A percentile compares a stretch with the other conserved stretches of the same genome.
phyloP scores from a whole-genome alignment of 2,113 vertebrate species.

The Desmodus rotundus region DNA sequence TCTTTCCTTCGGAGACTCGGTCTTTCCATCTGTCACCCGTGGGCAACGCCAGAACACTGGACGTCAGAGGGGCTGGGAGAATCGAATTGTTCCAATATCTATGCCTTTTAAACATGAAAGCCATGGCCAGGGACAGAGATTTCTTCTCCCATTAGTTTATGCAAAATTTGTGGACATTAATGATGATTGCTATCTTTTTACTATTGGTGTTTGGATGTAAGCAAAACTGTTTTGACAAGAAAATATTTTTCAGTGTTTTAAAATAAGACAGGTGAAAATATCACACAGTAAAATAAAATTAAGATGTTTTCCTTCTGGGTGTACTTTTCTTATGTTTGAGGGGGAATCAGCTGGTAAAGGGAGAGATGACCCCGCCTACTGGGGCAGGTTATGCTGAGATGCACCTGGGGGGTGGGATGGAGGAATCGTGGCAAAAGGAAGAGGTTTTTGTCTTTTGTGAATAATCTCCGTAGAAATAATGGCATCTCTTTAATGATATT shows the following conservation, averaged over 20 bases:
- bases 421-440: no score
- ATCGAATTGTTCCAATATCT: accelerated
- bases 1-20: not conserved
- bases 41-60: not conserved
- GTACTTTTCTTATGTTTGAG: not conserved
- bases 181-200: not conserved
- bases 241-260: not conserved
- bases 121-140: not conserved
- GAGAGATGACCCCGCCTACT: not conserved
- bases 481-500: not conserved
- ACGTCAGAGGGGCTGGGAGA: not conserved
- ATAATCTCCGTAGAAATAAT: not conserved
- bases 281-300: not conserved
- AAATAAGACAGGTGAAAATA: not conserved
- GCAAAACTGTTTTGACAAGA: not conserved
- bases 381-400: not conserved
- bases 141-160: not conserved
- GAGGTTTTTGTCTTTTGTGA: not conserved
- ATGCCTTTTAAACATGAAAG: not conserved
- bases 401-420: not conserved
- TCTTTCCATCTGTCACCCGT: not conserved
- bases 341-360: not conserved
- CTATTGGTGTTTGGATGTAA: not conserved
- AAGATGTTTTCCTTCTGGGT: not conserved
- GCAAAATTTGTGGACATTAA: not conserved